These are phyloP conservation scores for Tylochromis polylepis DNA, from an alignment of 2,113 vertebrate genomes.

Conservation along the genomic window DNA sequence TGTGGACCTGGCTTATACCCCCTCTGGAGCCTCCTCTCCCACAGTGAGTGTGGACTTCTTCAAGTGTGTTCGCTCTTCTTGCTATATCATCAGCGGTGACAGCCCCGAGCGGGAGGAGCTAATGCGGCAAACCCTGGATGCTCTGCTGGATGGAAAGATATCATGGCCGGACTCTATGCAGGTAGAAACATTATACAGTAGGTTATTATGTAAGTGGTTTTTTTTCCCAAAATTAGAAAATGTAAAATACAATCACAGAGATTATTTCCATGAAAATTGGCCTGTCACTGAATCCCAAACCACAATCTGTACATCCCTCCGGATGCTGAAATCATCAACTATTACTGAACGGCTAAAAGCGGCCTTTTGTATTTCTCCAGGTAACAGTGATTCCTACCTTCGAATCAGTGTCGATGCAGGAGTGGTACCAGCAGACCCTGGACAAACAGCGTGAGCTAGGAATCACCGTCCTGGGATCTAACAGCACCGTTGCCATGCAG, in stretches of 20 bases:
- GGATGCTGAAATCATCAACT: not conserved
- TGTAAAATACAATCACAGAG: not conserved
- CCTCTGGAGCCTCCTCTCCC: conserved; percentile 77
- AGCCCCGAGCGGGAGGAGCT: conserved; percentile 80
- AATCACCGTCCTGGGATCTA: conserved; percentile 86
- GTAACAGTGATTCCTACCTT: conserved; percentile 92
- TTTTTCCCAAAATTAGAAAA: not conserved
- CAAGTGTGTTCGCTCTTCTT: conserved; percentile 80
- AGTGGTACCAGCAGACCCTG: conserved; percentile 88
- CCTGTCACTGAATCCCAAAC: not conserved
- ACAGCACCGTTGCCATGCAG: conserved; percentile 94
- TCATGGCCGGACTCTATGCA: conserved; percentile 78
- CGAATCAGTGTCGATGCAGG: conserved; percentile 83
- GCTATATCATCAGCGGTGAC: conserved; percentile 89
- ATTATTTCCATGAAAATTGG: not conserved
- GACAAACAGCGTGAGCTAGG: conserved; percentile 79
- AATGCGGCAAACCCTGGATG: conserved; percentile 80
- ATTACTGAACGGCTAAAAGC: not conserved
- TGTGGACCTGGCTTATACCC: conserved; percentile 90
- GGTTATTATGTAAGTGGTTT: not conserved
- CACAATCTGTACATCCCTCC: not conserved
- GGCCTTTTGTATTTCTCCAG: conserved; percentile 48
- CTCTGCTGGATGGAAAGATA: conserved; percentile 79
- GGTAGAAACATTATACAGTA: conserved; percentile 62
- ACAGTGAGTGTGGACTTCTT: conserved; percentile 86